These are phyloP conservation scores for Pedetes capensis DNA, from an alignment of 2,113 vertebrate species.

Conservation along the genomic window DNA sequence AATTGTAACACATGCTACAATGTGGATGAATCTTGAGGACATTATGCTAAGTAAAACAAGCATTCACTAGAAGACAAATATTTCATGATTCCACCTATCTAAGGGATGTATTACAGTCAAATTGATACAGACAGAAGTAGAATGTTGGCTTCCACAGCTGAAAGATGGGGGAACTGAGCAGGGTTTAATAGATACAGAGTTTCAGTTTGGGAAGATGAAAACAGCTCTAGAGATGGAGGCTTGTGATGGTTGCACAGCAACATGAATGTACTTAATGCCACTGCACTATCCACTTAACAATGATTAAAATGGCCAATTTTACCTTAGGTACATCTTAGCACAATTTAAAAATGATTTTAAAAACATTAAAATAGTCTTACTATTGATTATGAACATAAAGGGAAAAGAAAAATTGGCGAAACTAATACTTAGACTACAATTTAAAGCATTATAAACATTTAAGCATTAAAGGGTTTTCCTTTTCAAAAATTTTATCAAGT, in stretches of 20 bases:
- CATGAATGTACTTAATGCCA: no score
- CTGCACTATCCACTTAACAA: neutral
- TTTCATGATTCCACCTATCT: no score
- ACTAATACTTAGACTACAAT: neutral
- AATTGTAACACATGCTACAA: neutral
- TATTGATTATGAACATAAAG: neutral
- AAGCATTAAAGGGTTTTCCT: neutral
- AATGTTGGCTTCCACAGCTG: neutral
- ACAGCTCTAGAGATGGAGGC: neutral
- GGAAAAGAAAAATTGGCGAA: slow-evolving; percentile 22
- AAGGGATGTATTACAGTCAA: neutral
- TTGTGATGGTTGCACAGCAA: no score
- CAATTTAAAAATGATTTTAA: neutral
- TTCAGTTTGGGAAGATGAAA: neutral
- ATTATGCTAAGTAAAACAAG: neutral
- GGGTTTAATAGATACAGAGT: no score
- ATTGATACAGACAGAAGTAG: neutral
- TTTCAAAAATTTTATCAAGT: neutral
- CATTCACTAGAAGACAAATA: neutral
- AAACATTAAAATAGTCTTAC: neutral
- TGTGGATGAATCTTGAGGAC: neutral
- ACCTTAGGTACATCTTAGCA: neutral
- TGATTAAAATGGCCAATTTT: neutral
- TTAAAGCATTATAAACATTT: neutral
- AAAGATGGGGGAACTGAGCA: neutral